Base-by-base conservation (phyloP, 2,113 vertebrate genomes). In the Takifugu bimaculatus region DNA sequence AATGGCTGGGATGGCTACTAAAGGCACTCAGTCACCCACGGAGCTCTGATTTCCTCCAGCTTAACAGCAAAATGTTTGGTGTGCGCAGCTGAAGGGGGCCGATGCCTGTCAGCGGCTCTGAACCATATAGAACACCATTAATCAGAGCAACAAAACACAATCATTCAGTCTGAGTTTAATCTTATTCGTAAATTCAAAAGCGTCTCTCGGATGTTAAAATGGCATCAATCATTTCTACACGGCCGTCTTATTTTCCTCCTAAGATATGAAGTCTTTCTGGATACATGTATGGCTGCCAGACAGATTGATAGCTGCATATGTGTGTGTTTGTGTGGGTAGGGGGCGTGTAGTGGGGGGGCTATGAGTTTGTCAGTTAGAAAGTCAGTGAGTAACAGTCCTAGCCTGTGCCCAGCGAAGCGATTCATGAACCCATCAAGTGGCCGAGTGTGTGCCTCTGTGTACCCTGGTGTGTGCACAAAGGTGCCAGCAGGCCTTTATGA, bases 391-490 rank as follows among this genome's bases (percentile, higher is more conserved):
- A 77, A 63, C 66, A 54, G 62, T 62, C 43, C 26, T 27, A 52
- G 74, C 54, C 65, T 74, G 50, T 82, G 83, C 60, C 56, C 71
- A 67, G 67, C 67, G 63, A 76, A 71, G 83, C 78, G 56, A 61
- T 60, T 79, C 76, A 81, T 77, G 68, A 83, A 81, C 74, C 79
- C 55, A 81, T 85, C 77, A 84, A 73, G 57, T 58, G 79, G 66
- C 58, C 57, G 26, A 11, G 70, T 26, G 68, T 42, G 49, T 64
- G 26, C 0, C 44, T 57, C 44, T 52, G 47, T 59, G 64, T 32
- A 49, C 2, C 4, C 52, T 58, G 56, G 13, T 20, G 52, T 54
- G 60, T 61, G 60, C 69, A 77, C 72, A 69, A 56, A 57, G 44
- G 60, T 57, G 63, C 62, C 61, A 52, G 45, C 54, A 54, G 70